Evolutionary conservation across 2,888 invertebrate genomes (phyloP), one percentile per base, ranked within the genome.

Genomic region (Schizaphis graminum): DNA sequence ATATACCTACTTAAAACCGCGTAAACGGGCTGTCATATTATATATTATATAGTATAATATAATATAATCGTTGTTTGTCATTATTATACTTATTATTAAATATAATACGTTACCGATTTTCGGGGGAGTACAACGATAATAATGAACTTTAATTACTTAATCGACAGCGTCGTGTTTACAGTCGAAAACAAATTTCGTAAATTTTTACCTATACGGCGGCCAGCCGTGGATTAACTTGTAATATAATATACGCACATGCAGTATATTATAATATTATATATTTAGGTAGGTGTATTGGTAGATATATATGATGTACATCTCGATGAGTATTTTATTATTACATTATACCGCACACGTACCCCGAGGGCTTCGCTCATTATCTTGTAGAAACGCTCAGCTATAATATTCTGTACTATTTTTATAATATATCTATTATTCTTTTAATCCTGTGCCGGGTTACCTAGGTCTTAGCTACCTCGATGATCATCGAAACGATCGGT

Each of bases 311-410:
- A 28, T 56, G 41, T 56, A 88, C 53, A 28, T 0, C 47, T 47
- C 24, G 77, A 77, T 77, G 77, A 77, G 35, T 77, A 21, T 77
- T 77, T 77, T 77, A 77, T 77, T 35, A 77, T 21, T 35, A 35
- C 21, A 77, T 77, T 77, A 77, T 8, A 77, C 21, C 77, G 77
- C 77, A 77, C 92, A 92, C 92, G 92, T 92, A 61, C 92, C 87
- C 61, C 0, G 41, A 16, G 53, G 87, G 16, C 47, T 87, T 41
- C 61, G 87, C 92, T 92, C 87, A 67, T 92, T 92, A 77, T 77
- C 77, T 77, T 21, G 77, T 77, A 88, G 10, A 67, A 92, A 53
- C 91, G n/a, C 86, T 67, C 47, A 49, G 67, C 90, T 67, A 44
- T 44, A 49, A 67, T 41, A 41, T 90, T 90, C 0, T 77, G 21